Percentiles rank a stretch among this genome's conserved stretches.
Conservation (phyloP, 2,888 invertebrate species). For the Allolobophora icterica region DNA sequence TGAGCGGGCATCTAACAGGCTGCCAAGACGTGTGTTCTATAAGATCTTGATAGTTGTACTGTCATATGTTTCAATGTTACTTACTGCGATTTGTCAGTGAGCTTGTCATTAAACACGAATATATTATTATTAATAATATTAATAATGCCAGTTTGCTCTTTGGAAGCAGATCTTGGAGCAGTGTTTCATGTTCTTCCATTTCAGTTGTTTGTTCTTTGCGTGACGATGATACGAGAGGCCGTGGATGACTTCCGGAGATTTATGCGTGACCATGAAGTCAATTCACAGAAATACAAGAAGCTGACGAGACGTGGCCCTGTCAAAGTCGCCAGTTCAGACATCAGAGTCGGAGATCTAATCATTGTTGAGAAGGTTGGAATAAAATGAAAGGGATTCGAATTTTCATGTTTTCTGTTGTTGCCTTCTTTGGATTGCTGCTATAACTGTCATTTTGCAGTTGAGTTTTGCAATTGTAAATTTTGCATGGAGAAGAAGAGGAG, state of each 20-base stretch:
- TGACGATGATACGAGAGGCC: conserved; percentile 94
- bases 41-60: no score
- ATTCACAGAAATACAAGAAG: conserved; percentile 88
- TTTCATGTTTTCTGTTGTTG: conserved; percentile 21
- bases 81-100: no score
- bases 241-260: conserved; percentile 92
- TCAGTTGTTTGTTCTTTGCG: conserved; percentile 88
- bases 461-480: no score
- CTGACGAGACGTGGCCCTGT: conserved; percentile 73
- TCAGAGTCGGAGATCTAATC: conserved; percentile 79
- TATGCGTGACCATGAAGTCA: conserved; percentile 93
- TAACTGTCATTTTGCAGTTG: not conserved
- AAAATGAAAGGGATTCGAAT: no score
- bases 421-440: not conserved
- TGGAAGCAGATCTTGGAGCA: not conserved
- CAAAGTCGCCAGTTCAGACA: conserved; percentile 77
- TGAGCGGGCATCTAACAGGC: no score
- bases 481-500: no score
- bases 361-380: conserved; percentile 79
- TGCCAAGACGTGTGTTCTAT: no score
- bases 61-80: no score
- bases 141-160: no score
- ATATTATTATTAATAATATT: no score
- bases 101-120: no score
- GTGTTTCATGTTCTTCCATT: not conserved